Conservation (phyloP, 2,797 vertebrate genomes). For the Xyrichtys novacula region DNA sequence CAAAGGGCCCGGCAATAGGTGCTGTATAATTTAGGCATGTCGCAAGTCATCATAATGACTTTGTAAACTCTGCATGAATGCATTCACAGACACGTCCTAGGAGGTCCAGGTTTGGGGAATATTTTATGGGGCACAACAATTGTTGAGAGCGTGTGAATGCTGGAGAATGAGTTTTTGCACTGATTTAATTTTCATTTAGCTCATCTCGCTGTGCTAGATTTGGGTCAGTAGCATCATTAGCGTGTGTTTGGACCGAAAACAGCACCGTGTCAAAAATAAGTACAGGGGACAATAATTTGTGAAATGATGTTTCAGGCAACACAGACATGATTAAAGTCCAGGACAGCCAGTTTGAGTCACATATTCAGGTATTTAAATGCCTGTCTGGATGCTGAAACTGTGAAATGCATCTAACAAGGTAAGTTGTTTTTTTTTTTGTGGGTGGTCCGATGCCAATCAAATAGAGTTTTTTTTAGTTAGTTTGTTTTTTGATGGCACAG, state of each 20-base stretch:
- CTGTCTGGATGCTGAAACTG: background rate
- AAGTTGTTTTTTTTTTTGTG: too few species aligned
- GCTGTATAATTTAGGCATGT: slow-evolving; percentile 66
- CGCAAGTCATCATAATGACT: slow-evolving; percentile 62
- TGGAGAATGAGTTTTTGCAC: background rate
- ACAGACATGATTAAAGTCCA: background rate
- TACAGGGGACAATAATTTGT: background rate
- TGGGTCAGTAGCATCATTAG: slow-evolving; percentile 16
- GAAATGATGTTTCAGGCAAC: background rate
- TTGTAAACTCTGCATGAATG: slow-evolving; percentile 54
- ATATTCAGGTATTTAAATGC: background rate
- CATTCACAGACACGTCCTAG: slow-evolving; percentile 21
- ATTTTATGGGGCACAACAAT: slow-evolving; percentile 34
- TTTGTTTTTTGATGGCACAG: too few species aligned
- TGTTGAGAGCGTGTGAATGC: slow-evolving; percentile 9
- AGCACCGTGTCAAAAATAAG: background rate
- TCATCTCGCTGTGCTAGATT: slow-evolving; percentile 7
- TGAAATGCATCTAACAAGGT: background rate
- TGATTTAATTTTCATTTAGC: slow-evolving; percentile 29
- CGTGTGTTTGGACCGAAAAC: slow-evolving; percentile 4
- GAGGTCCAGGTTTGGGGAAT: slow-evolving; percentile 36
- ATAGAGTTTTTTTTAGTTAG: too few species aligned
- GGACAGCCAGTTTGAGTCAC: background rate
- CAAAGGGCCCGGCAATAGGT: slow-evolving; percentile 67
- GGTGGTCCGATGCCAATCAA: too few species aligned